Evolutionary conservation across 2,888 invertebrate genomes (phyloP), one percentile per base, ranked within the genome.

Genomic region (Lordiphosa fenestrarum): DNA sequence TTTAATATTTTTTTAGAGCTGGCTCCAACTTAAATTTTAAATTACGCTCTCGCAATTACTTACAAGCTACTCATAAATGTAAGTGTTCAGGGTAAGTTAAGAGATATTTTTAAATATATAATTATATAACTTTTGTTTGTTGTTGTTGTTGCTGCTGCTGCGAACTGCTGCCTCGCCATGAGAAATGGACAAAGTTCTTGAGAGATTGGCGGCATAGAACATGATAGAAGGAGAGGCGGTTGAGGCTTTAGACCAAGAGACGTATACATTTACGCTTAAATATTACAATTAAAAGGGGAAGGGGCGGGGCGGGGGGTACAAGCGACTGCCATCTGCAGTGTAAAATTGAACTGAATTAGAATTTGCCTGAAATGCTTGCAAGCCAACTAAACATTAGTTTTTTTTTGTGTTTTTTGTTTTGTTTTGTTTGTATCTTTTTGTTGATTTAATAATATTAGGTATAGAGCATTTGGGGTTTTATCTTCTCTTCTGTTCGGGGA

Each of bases 11-110:
- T 46, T 37, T 21, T 62, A 49, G 69, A 73, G 54, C 73, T 80
- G 84, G 53, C 77, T 77, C 66, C 66, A 75, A 81, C 75, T 81
- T 84, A 77, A 55, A 50, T 77, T 67, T 78, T 44, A 33, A 44
- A 82, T 77, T 82, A 82, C 58, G 83, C 62, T 78, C 62, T 74
- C 71, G 74, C 66, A 71, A 78, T 30, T 77, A 82, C 85, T 84
- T 77, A 77, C 53, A 33, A 68, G 51, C 80, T 77, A 84, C 50
- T 44, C 30, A 44, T 44, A n/a, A 15, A 44, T 44, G 23, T 44
- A 67, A 53, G 74, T 64, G 72, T 71, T 78, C 75, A 55, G 68
- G 62, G 52, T 50, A 47, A 49, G 41, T 52, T 68, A 68, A 53
- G 47, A 49, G 68, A 62, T 33, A 68, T 58, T 49, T 64, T 71